Conservation (phyloP, 1,140 invertebrate genomes). For the Drosophila insularis region DNA sequence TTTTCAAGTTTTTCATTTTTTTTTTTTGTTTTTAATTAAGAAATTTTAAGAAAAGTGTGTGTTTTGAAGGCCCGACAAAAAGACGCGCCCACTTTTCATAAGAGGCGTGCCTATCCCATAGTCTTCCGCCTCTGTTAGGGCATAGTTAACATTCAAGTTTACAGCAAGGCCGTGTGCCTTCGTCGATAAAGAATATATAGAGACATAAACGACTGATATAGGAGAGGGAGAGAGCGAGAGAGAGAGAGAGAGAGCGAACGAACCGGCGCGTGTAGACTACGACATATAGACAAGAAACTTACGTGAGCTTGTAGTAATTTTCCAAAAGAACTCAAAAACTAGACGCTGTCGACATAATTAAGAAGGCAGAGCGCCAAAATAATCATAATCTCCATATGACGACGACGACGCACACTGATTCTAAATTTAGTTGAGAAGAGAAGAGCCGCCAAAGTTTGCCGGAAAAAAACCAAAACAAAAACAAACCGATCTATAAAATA, state of each 20-base stretch:
- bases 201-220: not conserved
- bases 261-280: slow-evolving; percentile 18
- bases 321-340: slow-evolving; percentile 33
- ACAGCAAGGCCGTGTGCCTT: not conserved
- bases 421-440: slow-evolving; percentile 1
- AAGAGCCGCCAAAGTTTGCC: not conserved
- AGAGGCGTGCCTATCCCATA: not conserved
- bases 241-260: not conserved
- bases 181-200: not conserved
- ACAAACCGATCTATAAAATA: not conserved
- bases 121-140: not conserved
- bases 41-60: too few relatives aligned
- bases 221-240: not conserved
- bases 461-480: slow-evolving; percentile 18
- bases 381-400: slow-evolving; percentile 8
- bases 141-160: slow-evolving; percentile 1
- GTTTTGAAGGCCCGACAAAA: too few relatives aligned
- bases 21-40: too few relatives aligned
- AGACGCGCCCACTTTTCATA: not conserved
- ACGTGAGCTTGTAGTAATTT: slow-evolving; percentile 37
- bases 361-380: not conserved
- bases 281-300: slow-evolving; percentile 2
- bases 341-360: slow-evolving; percentile 33
- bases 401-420: not conserved
- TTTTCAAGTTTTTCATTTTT: too few relatives aligned